Percentiles rank a stretch among this genome's conserved stretches.
Conservation (phyloP, 2,888 invertebrate genomes). For the Volucella zonaria region DNA sequence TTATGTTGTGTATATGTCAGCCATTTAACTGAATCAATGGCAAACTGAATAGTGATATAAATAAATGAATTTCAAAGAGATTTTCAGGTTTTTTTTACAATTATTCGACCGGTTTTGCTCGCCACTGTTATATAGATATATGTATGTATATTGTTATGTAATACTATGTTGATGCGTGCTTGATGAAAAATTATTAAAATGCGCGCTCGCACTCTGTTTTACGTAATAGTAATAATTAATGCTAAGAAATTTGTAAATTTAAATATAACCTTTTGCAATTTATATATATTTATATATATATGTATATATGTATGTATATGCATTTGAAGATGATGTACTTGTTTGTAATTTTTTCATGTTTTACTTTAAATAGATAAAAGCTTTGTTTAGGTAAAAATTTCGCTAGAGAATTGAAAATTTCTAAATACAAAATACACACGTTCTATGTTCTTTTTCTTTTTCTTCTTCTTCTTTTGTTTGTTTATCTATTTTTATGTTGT, state of each 20-base stretch:
- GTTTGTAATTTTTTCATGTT: constrained; percentile 10
- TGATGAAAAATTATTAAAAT: constrained; percentile 52
- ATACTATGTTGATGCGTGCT: constrained; percentile 51
- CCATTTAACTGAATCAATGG: too few relatives aligned
- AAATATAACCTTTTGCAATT: constrained; percentile 64
- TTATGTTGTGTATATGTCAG: too few relatives aligned
- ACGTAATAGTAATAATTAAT: constrained; percentile 24
- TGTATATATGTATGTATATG: constrained; percentile 20
- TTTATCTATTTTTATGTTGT: constrained; percentile 14
- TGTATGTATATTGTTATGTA: constrained; percentile 24
- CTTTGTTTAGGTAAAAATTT: constrained; percentile 69
- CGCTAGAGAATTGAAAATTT: constrained; percentile 60
- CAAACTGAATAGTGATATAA: too few relatives aligned
- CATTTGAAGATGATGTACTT: constrained; percentile 47
- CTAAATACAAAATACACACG: constrained; percentile 67
- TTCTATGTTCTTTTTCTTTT: not conserved
- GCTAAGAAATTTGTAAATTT: constrained; percentile 66
- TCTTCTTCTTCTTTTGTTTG: constrained; percentile 1
- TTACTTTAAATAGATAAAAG: constrained; percentile 61
- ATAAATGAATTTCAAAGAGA: too few relatives aligned
- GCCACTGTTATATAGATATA: too few relatives aligned
- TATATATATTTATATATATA: constrained; percentile 54
- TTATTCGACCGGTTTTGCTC: too few relatives aligned
- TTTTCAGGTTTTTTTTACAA: too few relatives aligned
- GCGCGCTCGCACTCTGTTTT: constrained; percentile 21